phyloP scores from a whole-genome alignment of 2,797 vertebrate genomes.

The Chloroceryle inda region DNA sequence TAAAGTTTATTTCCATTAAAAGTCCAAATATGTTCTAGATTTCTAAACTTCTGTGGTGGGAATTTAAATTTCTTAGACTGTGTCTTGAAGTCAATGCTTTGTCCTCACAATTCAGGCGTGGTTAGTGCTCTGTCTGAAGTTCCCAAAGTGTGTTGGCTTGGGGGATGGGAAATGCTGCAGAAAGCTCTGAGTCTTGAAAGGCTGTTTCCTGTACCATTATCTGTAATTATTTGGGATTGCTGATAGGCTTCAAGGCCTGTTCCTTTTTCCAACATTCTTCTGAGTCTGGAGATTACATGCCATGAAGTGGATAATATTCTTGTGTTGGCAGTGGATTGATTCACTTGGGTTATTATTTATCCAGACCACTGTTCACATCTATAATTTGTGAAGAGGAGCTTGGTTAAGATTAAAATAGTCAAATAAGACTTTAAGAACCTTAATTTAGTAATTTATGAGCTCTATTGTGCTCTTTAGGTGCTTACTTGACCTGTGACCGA shows the following conservation, averaged over 20 bases:
- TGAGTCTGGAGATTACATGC: background rate
- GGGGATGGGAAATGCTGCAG: background rate
- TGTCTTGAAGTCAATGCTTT: background rate
- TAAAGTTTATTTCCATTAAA: background rate
- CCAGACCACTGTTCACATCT: background rate
- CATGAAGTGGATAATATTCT: background rate
- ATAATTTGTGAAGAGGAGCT: background rate
- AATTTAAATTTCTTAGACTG: background rate
- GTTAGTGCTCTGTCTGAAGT: background rate
- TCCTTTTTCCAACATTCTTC: slow-evolving; percentile 1
- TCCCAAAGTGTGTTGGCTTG: background rate
- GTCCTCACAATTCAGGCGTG: background rate
- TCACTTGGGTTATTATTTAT: background rate
- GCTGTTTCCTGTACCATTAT: background rate
- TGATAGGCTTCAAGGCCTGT: background rate
- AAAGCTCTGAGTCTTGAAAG: background rate
- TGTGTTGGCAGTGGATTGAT: background rate
- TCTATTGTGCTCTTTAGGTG: background rate
- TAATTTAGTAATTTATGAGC: slow-evolving; percentile 40
- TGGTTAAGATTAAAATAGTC: slow-evolving; percentile 11
- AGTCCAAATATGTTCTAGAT: background rate
- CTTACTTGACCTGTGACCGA: slow-evolving; percentile 16
- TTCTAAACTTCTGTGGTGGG: background rate
- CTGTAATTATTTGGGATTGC: background rate
- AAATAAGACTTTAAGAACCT: background rate